Conservation (phyloP, 2,888 invertebrate species). For the Oligia fasciuncula region DNA sequence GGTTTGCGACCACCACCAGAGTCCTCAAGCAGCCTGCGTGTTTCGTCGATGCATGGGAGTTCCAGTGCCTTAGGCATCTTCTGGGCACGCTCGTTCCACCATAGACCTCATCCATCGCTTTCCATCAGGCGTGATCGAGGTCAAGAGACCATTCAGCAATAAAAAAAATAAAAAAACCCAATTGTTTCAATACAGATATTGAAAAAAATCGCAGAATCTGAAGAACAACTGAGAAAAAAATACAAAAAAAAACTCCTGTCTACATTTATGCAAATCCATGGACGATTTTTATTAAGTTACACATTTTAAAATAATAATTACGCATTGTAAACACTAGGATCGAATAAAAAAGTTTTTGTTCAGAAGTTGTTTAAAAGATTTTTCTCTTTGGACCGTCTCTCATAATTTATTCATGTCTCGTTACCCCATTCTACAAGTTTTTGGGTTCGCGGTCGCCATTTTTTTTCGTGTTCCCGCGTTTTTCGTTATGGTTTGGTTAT, state of each 20-base stretch:
- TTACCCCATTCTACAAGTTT: slow-evolving; percentile 66
- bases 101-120: too few relatives aligned
- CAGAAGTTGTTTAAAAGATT: slow-evolving; percentile 65
- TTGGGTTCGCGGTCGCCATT: slow-evolving; percentile 58
- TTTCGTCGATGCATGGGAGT: too few relatives aligned
- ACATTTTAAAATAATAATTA: slow-evolving; percentile 65
- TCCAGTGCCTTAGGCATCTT: too few relatives aligned
- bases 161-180: too few relatives aligned
- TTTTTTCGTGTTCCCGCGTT: slow-evolving; percentile 52
- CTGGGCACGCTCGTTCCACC: too few relatives aligned
- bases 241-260: slow-evolving; percentile 18
- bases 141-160: too few relatives aligned
- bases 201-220: neutral
- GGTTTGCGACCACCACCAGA: too few relatives aligned
- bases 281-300: slow-evolving; percentile 60
- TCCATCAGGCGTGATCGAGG: too few relatives aligned
- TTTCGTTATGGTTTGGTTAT: slow-evolving; percentile 46
- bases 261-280: slow-evolving; percentile 52
- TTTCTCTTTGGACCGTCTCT: slow-evolving; percentile 68
- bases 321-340: slow-evolving; percentile 65
- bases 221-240: neutral
- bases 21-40: too few relatives aligned
- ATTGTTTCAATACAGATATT: neutral
- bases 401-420: slow-evolving; percentile 77
- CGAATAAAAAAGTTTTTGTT: slow-evolving; percentile 65